Evolutionary conservation across 2,888 invertebrate genomes (phyloP).

Genomic region (Drosophila borealis): DNA sequence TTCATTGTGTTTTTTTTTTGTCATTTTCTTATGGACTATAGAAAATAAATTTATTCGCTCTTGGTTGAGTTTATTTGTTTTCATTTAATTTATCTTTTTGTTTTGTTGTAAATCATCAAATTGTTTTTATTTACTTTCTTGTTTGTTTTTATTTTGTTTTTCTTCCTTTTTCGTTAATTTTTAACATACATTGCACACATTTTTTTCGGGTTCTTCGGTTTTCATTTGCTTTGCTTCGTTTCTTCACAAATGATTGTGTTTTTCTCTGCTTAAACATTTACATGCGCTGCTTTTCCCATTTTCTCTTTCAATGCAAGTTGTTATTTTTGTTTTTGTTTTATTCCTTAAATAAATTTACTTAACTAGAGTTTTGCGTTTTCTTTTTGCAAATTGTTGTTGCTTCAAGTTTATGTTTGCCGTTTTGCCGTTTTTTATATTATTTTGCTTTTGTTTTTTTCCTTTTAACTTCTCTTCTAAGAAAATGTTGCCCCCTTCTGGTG

Average conservation of each 20-base stretch:
- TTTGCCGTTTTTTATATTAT: constrained; percentile 6
- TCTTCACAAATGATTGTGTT: constrained; percentile 40
- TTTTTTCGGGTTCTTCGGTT: constrained; percentile 28
- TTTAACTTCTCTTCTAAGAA: constrained; percentile 4
- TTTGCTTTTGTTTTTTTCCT: constrained; percentile 6
- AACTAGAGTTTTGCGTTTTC: constrained; percentile 31
- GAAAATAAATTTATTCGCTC: constrained; percentile 24
- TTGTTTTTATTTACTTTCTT: constrained; percentile 47
- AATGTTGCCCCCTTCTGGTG: constrained; percentile 23
- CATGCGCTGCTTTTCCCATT: constrained; percentile 28
- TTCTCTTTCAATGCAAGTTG: constrained; percentile 24
- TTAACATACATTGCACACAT: constrained; percentile 70
- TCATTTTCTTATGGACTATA: constrained; percentile 16
- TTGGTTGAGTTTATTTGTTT: constrained; percentile 27
- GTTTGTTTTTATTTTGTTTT: constrained; percentile 30
- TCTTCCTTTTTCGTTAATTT: constrained; percentile 23
- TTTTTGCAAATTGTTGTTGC: constrained; percentile 23
- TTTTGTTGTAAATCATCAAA: constrained; percentile 13
- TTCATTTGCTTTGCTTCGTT: constrained; percentile 29
- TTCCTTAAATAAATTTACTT: constrained; percentile 36
- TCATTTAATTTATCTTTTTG: constrained; percentile 30
- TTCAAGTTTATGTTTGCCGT: constrained; percentile 28
- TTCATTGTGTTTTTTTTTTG: constrained; percentile 1
- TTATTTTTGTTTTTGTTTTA: constrained; percentile 4
- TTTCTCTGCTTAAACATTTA: constrained; percentile 36